phyloP scores from a whole-genome alignment of 2,888 invertebrate species.

The Brachyopa scutellaris region DNA sequence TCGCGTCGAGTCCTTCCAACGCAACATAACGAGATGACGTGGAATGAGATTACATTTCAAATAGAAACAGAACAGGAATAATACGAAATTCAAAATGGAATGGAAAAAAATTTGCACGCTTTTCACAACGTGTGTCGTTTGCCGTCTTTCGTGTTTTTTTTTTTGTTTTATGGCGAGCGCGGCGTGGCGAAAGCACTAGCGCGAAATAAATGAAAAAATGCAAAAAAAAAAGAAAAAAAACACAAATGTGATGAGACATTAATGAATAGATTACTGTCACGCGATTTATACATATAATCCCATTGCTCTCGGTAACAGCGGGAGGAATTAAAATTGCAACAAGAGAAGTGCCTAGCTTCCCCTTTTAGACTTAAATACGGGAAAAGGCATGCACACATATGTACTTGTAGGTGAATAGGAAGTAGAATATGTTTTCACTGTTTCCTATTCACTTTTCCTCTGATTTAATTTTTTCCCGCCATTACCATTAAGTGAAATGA shows the following conservation, averaged over 20 bases:
- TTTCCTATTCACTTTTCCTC: conserved; percentile 21
- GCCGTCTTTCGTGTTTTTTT: not conserved
- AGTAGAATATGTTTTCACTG: conserved; percentile 47
- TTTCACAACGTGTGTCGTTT: conserved; percentile 22
- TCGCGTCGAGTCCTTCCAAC: conserved; percentile 51
- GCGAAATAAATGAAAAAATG: conserved; percentile 69
- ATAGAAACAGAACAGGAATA: conserved; percentile 6
- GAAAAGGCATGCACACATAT: not conserved
- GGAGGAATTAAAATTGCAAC: conserved; percentile 18
- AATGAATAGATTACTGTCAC: conserved; percentile 75
- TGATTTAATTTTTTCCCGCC: conserved; percentile 32
- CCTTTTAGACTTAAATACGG: conserved; percentile 31
- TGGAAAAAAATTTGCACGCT: conserved; percentile 27
- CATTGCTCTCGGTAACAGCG: conserved; percentile 25
- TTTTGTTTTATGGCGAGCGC: not conserved
- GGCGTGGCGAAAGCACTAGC: conserved; percentile 27
- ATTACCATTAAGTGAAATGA: conserved; percentile 9
- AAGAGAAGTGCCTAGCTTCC: conserved; percentile 13
- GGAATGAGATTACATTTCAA: conserved; percentile 9
- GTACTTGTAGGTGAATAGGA: not conserved
- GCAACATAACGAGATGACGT: conserved; percentile 39
- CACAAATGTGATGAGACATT: conserved; percentile 74
- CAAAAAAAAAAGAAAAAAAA: too few species aligned
- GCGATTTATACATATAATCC: conserved; percentile 73
- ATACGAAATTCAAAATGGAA: conserved; percentile 1